Evolutionary conservation across 2,888 invertebrate species (phyloP).

Genomic region (Drosophila ochracea): DNA sequence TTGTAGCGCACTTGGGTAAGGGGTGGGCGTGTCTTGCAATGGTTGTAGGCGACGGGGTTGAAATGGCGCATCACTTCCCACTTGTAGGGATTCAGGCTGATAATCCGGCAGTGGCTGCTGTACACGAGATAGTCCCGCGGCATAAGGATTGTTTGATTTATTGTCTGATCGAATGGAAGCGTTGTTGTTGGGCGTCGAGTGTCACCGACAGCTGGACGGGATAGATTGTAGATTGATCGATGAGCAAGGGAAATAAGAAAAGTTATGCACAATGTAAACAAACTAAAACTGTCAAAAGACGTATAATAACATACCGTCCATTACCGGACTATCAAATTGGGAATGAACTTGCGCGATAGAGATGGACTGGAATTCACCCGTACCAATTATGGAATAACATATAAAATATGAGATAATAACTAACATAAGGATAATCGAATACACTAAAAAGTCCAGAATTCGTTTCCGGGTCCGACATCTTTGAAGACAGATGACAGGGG

Average conservation of each 20-base stretch:
- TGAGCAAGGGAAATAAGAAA: background rate
- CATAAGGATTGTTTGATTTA: constrained; percentile 19
- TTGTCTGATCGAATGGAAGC: no score
- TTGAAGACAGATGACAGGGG: constrained; percentile 25
- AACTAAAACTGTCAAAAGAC: background rate
- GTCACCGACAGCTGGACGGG: background rate
- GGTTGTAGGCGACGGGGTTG: constrained; percentile 86
- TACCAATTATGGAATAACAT: constrained; percentile 34
- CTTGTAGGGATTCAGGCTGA: constrained; percentile 87
- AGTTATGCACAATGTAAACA: background rate
- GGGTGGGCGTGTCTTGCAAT: constrained; percentile 85
- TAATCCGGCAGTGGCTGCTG: constrained; percentile 88
- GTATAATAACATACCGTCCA: constrained; percentile 69
- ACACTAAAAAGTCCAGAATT: background rate
- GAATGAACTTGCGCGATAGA: constrained; percentile 69
- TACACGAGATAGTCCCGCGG: constrained; percentile 84
- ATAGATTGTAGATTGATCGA: background rate
- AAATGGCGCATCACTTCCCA: constrained; percentile 86
- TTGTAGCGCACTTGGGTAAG: constrained; percentile 80
- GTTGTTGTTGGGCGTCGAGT: background rate
- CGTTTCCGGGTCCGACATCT: constrained; percentile 63
- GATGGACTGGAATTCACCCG: constrained; percentile 55
- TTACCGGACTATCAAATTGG: constrained; percentile 81
- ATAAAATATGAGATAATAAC: constrained; percentile 69
- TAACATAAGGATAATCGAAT: constrained; percentile 37